These are phyloP conservation scores for Drosophila sordidula DNA, from an alignment of 2,888 invertebrate species.

Conservation along the genomic window DNA sequence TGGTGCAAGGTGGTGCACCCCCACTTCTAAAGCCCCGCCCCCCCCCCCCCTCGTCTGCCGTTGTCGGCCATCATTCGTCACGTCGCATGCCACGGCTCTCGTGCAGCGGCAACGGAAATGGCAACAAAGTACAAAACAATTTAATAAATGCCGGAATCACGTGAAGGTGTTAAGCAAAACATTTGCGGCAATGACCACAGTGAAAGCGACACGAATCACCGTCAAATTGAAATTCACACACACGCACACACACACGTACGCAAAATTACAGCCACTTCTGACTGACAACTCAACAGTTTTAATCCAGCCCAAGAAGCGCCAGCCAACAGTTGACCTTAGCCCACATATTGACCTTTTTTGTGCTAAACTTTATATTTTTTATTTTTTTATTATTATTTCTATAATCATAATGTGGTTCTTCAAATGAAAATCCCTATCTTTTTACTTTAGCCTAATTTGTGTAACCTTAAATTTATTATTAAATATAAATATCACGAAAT, in stretches of 20 bases:
- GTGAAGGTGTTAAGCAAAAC: slow-evolving; percentile 80
- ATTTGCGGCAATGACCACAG: slow-evolving; percentile 60
- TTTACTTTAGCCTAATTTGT: too few relatives aligned
- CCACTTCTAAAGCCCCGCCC: neutral
- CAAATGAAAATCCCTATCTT: too few relatives aligned
- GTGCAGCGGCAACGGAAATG: slow-evolving; percentile 72
- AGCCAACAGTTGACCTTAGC: too few relatives aligned
- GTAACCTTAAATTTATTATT: too few relatives aligned
- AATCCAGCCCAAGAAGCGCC: neutral
- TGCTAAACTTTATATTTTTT: neutral
- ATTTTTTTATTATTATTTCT: too few relatives aligned
- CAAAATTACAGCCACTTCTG: slow-evolving; percentile 10
- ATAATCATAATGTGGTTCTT: too few relatives aligned
- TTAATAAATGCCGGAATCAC: slow-evolving; percentile 81
- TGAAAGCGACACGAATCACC: slow-evolving; percentile 43
- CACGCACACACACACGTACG: neutral
- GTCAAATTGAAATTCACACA: slow-evolving; percentile 40
- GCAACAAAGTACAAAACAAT: slow-evolving; percentile 79
- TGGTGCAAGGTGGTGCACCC: slow-evolving; percentile 32
- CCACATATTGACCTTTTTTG: neutral
- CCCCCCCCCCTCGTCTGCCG: neutral
- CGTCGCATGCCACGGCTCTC: slow-evolving; percentile 71
- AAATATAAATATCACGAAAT: too few relatives aligned
- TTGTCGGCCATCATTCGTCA: slow-evolving; percentile 60
- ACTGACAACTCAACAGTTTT: neutral